Percentiles rank a stretch among this genome's conserved stretches.
Conservation (phyloP, 2,797 vertebrate genomes). For the Enteromius afrohamiltoni region DNA sequence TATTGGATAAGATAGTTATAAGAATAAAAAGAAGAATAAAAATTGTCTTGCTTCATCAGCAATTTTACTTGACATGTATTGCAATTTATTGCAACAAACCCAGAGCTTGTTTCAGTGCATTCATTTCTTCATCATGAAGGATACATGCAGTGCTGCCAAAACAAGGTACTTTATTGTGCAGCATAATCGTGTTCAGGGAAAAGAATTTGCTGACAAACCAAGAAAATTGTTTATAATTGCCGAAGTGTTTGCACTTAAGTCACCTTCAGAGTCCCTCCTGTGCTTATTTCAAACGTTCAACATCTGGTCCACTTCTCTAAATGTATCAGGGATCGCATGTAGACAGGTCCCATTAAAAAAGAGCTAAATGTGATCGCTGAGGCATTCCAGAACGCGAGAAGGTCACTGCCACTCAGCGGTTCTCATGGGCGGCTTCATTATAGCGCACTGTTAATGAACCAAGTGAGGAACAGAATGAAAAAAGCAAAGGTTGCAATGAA, state of each 20-base stretch:
- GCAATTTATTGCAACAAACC: background rate
- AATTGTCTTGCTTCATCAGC: background rate
- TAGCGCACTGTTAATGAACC: slow-evolving; percentile 11
- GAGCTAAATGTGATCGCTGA: background rate
- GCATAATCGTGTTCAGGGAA: background rate
- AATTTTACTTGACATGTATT: background rate
- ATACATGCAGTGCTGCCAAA: background rate
- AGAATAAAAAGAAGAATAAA: background rate
- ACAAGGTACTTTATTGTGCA: background rate
- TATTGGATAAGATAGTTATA: background rate
- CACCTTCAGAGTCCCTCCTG: slow-evolving; percentile 28
- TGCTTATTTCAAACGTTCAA: background rate
- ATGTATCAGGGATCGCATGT: background rate
- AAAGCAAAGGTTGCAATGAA: background rate
- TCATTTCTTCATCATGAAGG: background rate
- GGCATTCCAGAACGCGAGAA: slow-evolving; percentile 1
- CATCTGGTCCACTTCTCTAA: slow-evolving; percentile 37
- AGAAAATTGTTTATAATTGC: background rate
- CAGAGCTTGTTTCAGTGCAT: background rate
- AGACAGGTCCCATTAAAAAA: background rate
- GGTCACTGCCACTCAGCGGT: slow-evolving; percentile 11
- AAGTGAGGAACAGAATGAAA: background rate
- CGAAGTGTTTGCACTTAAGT: background rate
- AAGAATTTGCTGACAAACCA: background rate
- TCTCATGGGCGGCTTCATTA: background rate